These are phyloP conservation scores for Numenius arquata DNA, from an alignment of 2,113 vertebrate species.

Conservation along the genomic window DNA sequence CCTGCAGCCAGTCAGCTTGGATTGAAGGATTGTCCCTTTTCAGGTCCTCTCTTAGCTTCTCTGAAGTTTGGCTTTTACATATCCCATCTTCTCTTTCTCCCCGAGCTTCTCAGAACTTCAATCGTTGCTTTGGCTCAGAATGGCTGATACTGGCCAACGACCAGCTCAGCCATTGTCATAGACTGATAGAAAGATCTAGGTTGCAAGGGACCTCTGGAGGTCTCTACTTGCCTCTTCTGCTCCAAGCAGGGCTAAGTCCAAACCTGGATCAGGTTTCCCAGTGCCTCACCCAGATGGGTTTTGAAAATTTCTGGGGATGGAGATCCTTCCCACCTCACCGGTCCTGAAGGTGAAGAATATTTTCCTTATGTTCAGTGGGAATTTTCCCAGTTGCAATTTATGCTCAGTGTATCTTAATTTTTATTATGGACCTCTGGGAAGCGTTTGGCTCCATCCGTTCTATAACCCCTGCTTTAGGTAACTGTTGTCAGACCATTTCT, in stretches of 20 bases:
- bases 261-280: neutral
- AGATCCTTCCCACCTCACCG: neutral
- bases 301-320: neutral
- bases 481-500: neutral
- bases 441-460: neutral
- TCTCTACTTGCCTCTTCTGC: neutral
- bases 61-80: neutral
- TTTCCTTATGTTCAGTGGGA: neutral
- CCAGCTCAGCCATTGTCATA: neutral
- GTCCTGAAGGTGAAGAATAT: neutral
- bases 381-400: neutral
- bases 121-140: neutral
- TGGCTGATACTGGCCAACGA: neutral
- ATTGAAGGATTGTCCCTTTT: neutral
- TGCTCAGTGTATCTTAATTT: neutral
- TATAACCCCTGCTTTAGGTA: neutral
- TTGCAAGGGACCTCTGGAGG: neutral
- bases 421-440: neutral
- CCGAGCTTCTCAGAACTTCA: neutral
- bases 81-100: neutral
- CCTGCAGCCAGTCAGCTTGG: neutral
- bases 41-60: neutral
- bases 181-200: neutral
- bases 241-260: neutral
- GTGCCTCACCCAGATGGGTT: neutral